phyloP scores from a whole-genome alignment of 2,888 invertebrate species.

The Gnatocerus cornutus region DNA sequence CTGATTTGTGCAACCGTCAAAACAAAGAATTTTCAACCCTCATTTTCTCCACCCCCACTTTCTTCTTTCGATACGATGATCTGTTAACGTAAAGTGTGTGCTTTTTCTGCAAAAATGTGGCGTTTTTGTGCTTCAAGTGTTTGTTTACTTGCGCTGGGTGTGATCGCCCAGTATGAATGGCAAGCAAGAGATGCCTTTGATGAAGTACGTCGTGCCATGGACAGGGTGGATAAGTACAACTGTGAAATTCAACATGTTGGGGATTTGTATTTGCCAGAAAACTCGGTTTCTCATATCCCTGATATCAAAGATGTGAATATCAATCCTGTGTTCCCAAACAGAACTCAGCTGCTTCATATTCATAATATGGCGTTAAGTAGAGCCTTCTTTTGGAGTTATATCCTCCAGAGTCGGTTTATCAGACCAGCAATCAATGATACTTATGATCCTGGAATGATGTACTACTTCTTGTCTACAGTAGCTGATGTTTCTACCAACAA shows the following conservation, averaged over 20 bases:
- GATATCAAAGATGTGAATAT: slow-evolving; percentile 95
- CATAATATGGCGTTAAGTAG: slow-evolving; percentile 98
- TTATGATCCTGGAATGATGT: slow-evolving; percentile 98
- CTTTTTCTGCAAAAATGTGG: slow-evolving; percentile 39
- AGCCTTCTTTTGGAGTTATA: slow-evolving; percentile 97
- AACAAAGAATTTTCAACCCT: slow-evolving; percentile 40
- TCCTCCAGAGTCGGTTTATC: slow-evolving; percentile 91
- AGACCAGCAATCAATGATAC: slow-evolving; percentile 93
- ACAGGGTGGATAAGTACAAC: slow-evolving; percentile 89
- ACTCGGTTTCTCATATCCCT: slow-evolving; percentile 92
- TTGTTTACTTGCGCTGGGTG: slow-evolving; percentile 60
- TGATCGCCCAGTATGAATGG: slow-evolving; percentile 93
- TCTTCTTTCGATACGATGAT: slow-evolving; percentile 6
- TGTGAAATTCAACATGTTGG: slow-evolving; percentile 90
- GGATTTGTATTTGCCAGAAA: slow-evolving; percentile 88
- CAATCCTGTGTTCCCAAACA: slow-evolving; percentile 94
- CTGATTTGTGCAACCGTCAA: slow-evolving; percentile 27
- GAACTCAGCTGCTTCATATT: slow-evolving; percentile 92
- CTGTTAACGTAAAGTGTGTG: slow-evolving; percentile 5
- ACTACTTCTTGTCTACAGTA: slow-evolving; percentile 94
- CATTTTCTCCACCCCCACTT: slow-evolving; percentile 10
- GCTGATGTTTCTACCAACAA: slow-evolving; percentile 96
- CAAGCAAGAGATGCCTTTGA: slow-evolving; percentile 92
- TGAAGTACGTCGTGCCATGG: slow-evolving; percentile 87
- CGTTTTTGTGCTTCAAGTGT: slow-evolving; percentile 39